Evolutionary conservation across 2,797 vertebrate species (phyloP).

Genomic region (Harpagifer antarcticus): DNA sequence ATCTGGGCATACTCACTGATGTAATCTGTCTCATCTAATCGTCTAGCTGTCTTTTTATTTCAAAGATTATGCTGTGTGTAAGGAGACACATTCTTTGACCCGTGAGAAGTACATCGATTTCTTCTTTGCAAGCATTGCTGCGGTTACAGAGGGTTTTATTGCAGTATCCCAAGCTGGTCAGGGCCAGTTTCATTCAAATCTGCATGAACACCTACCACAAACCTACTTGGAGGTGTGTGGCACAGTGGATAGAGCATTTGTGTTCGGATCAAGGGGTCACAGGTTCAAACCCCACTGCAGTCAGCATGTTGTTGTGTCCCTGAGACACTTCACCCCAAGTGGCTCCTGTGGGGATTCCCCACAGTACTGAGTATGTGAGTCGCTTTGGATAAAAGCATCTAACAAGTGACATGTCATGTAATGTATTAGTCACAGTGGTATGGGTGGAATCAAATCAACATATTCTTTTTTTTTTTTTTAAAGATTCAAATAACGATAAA

Average conservation of each 20-base stretch:
- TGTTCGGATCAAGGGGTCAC: too few species aligned
- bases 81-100: constrained; percentile 9
- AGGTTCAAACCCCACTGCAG: too few species aligned
- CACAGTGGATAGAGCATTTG: too few species aligned
- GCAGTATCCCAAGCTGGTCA: constrained; percentile 26
- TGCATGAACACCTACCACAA: constrained; percentile 40
- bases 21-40: not conserved
- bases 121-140: constrained; percentile 22
- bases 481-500: too few species aligned
- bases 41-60: not conserved
- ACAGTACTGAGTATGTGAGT: too few species aligned
- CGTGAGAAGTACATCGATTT: constrained; percentile 20
- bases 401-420: too few species aligned
- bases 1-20: not conserved
- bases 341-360: too few species aligned
- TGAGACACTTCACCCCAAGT: too few species aligned
- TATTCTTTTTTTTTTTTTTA: too few species aligned
- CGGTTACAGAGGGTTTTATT: constrained; percentile 12
- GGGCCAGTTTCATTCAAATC: constrained; percentile 24
- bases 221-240: not conserved
- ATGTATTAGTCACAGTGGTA: constrained; percentile 31
- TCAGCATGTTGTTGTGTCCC: too few species aligned
- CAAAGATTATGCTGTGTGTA: not conserved
- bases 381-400: too few species aligned
- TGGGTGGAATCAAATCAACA: too few species aligned